A percentile compares a stretch with the other conserved stretches of the same genome.
Evolutionary conservation across 2,888 invertebrate genomes (phyloP).

Genomic region (Rugalucina vietnamica): DNA sequence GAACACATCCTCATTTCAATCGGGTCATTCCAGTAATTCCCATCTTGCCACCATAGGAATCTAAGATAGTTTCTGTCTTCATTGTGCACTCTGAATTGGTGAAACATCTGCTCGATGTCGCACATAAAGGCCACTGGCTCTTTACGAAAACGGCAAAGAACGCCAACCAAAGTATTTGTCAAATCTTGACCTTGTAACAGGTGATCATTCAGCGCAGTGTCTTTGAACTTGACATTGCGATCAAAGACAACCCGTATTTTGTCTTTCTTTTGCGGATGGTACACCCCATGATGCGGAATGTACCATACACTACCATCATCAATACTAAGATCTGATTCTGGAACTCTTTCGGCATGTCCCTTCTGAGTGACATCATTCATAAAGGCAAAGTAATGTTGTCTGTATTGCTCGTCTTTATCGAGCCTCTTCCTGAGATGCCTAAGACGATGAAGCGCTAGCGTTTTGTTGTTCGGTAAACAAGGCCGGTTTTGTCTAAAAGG

Average conservation of each 20-base stretch:
- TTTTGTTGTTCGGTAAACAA: slow-evolving; percentile 36
- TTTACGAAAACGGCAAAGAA: slow-evolving; percentile 52
- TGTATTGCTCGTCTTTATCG: background rate
- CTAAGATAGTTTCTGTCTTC: slow-evolving; percentile 49
- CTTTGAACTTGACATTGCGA: slow-evolving; percentile 42
- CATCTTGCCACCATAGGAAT: slow-evolving; percentile 63
- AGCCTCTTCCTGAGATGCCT: slow-evolving; percentile 1
- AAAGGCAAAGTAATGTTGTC: slow-evolving; percentile 21
- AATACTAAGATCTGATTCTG: background rate
- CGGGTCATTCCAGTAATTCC: slow-evolving; percentile 20
- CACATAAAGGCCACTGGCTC: slow-evolving; percentile 53
- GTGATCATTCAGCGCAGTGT: slow-evolving; percentile 28
- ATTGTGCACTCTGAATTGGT: slow-evolving; percentile 48
- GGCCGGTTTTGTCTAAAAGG: slow-evolving; percentile 30
- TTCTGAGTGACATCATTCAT: slow-evolving; percentile 10
- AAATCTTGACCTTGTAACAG: slow-evolving; percentile 55
- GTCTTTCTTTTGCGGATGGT: slow-evolving; percentile 20
- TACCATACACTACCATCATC: slow-evolving; percentile 30
- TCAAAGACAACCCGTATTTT: slow-evolving; percentile 54
- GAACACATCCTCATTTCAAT: slow-evolving; percentile 56
- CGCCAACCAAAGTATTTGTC: slow-evolving; percentile 53
- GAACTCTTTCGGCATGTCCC: slow-evolving; percentile 29
- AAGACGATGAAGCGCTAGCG: slow-evolving; percentile 26
- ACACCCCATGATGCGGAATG: slow-evolving; percentile 46
- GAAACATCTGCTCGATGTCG: slow-evolving; percentile 64